Conservation (phyloP, 2,797 vertebrate genomes). For the Onychomys torridus region DNA sequence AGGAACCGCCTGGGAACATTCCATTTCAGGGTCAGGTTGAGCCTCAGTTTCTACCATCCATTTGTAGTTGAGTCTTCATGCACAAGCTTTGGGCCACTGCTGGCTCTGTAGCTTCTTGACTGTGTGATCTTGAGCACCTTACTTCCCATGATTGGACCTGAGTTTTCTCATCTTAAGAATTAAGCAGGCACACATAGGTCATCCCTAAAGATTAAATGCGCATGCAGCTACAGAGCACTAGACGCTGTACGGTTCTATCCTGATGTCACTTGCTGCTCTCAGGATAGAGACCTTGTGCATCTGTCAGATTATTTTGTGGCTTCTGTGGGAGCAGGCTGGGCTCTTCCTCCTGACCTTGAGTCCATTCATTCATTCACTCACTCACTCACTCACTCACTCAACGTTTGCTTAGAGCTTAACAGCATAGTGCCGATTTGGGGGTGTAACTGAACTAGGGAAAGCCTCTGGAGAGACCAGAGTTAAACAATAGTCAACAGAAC, state of each 20-base stretch:
- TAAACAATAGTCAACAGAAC: not conserved
- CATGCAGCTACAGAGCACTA: not conserved
- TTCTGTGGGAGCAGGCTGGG: not conserved
- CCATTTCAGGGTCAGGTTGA: not conserved
- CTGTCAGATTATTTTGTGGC: not conserved
- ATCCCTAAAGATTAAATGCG: slow-evolving; percentile 6
- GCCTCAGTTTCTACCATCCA: not conserved
- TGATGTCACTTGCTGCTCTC: not conserved
- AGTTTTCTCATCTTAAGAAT: not conserved
- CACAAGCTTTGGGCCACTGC: not conserved
- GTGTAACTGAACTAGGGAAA: not conserved
- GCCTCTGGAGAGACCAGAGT: not conserved
- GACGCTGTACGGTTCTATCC: not conserved
- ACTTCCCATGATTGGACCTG: not conserved
- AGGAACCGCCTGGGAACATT: not conserved
- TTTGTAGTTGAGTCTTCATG: not conserved
- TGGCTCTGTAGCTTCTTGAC: not conserved
- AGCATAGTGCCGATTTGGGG: not conserved
- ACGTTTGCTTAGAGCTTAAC: not conserved
- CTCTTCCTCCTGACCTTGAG: not conserved
- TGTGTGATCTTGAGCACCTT: slow-evolving; percentile 41
- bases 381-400: not conserved
- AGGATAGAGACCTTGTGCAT: not conserved
- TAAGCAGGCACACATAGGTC: not conserved
- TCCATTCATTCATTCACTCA: not conserved